Evolutionary conservation across 2,113 vertebrate species (phyloP), one percentile per base, ranked within the genome.

Genomic region (Tauraco erythrolophus): DNA sequence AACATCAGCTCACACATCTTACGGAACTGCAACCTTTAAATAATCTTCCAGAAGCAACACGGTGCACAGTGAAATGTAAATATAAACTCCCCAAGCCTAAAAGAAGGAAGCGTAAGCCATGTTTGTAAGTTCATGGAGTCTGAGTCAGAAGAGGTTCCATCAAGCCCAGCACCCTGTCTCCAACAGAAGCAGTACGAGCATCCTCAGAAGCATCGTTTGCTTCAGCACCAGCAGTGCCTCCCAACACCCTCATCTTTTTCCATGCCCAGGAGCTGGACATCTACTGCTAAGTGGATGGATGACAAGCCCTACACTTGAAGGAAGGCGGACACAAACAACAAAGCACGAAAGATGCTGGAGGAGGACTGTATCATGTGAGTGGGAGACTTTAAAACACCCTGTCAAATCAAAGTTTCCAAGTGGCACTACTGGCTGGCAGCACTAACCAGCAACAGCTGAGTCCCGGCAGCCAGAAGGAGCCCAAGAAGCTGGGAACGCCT

Each of bases 1-100:
- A 60, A 16, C n/a, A 92, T 79, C 83, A 88, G 62, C 88, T 90
- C 58, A 64, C 46, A 48, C 39, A 10, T 76, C 78, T 86, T n/a
- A 15, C 19, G 35, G 25, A 92, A 69, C 62, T 25, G 28, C 58
- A 84, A 61, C 58, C 58, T 88, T 56, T 68, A 89, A 82, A 88
- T 89, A 64, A 89, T 25, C 45, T 37, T 51, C 69, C 70, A 93
- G 54, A 82, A 85, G 54, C 82, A 79, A 71, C 6, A 41, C 25
- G n/a, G 41, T 5, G 39, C 57, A 79, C 0, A 58, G 18, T 41
- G 48, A 84, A 78, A 75, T 4, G 30, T 14, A 28, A 23, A 24
- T 37, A 41, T 57, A 13, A 14, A 68, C 28, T 30, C 19, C 84
- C 48, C 31, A 54, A 84, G 51, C 14, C 53, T 60, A 9, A n/a